Evolutionary conservation across 2,113 vertebrate genomes (phyloP).

Genomic region (Trinectes maculatus): DNA sequence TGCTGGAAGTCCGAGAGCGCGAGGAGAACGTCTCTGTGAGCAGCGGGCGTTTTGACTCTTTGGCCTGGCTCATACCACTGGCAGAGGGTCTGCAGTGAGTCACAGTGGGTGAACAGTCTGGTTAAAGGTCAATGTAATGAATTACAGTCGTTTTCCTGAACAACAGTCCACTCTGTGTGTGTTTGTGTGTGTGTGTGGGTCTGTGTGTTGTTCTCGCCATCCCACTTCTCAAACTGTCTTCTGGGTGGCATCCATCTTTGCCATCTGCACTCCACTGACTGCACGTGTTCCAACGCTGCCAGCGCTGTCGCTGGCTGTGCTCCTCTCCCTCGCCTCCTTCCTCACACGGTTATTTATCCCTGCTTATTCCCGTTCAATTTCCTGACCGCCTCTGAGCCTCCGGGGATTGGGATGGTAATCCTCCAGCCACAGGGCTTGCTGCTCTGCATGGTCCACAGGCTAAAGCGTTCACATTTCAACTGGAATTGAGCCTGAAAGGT

Average conservation of each 20-base stretch:
- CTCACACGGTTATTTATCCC: conserved; percentile 66
- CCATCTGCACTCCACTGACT: conserved; percentile 54
- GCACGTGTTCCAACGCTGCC: conserved; percentile 55
- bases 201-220: not conserved
- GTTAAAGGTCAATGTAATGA: conserved; percentile 69
- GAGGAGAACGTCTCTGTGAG: conserved; percentile 27
- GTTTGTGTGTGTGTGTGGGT: not conserved
- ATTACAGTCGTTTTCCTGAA: conserved; percentile 50
- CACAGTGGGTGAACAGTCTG: conserved; percentile 59
- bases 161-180: not conserved
- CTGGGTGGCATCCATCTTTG: conserved; percentile 70
- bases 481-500: conserved; percentile 55
- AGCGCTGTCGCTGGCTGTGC: conserved; percentile 50
- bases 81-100: conserved; percentile 49
- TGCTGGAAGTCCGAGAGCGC: conserved; percentile 20
- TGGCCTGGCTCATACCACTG: conserved; percentile 31
- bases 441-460: conserved; percentile 37
- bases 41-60: conserved; percentile 33
- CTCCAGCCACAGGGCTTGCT: conserved; percentile 42
- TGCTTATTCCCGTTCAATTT: conserved; percentile 66
- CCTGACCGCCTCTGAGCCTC: conserved; percentile 50
- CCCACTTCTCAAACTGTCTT: conserved; percentile 58
- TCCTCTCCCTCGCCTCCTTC: conserved; percentile 43
- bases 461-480: conserved; percentile 54
- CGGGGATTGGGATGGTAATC: conserved; percentile 64